Base-by-base conservation (phyloP, 2,113 vertebrate genomes). In the Camelus dromedarius region DNA sequence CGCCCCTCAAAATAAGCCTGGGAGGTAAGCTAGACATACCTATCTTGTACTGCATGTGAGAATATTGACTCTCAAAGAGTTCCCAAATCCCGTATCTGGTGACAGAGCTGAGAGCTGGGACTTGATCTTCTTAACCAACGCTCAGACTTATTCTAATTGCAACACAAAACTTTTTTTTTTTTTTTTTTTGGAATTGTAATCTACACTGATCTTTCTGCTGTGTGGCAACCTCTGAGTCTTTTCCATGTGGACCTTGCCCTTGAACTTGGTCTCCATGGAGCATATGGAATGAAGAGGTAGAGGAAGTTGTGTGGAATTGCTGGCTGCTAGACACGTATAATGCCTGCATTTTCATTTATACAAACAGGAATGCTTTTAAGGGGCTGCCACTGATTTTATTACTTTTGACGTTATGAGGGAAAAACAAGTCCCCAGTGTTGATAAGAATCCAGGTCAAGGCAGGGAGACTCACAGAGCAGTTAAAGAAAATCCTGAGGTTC, bases 371-470 rank as follows among this genome's bases (percentile, higher is more conserved):
- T 84, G 72, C 8, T 79, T 95, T 96, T 82, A 42, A 89, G 50
- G 69, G n/a, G 30, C 20, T 73, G 38, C 26, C 2, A 5, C 69
- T 94, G 6, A 93, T 97, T 97, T 93, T 20, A 22, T 89, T 16
- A 67, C 24, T 83, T 93, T 28, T 15, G 35, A 52, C 82, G 62
- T 72, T 95, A 26, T 38, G 62, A 18, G 42, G 70, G 11, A 60
- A 79, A 66, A 81, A 13, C 18, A 90, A 77, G 5, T 38, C 58
- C 48, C 69, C 50, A 48, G 80, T 35, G 60, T 77, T 48, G 83
- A 50, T 96, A 89, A 38, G 64, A 62, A 96, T 81, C 19, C 56
- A 75, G 90, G 91, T 89, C 96, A 93, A 95, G 76, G 64, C 60
- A 35, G 88, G 77, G 92, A 96, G 83, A 32, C 67, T 54, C 50